phyloP scores from a whole-genome alignment of 2,888 invertebrate species.

The Branchipolynoe longqiensis region DNA sequence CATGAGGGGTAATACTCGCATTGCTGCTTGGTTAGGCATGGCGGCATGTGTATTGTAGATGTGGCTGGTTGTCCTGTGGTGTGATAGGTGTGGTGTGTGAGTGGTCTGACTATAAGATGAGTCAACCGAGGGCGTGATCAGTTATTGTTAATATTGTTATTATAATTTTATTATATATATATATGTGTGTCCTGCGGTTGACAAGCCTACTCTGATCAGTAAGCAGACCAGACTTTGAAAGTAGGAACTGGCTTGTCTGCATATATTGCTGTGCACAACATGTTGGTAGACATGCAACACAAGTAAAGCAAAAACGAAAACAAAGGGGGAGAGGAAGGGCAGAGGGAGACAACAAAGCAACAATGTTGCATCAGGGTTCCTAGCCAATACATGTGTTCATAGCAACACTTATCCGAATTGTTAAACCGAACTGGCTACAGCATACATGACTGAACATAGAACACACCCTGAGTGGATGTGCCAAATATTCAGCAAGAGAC shows the following conservation, averaged over 20 bases:
- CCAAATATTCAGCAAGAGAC: conserved; percentile 55
- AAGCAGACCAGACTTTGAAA: not conserved
- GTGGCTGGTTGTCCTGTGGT: conserved; percentile 1
- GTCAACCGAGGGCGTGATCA: not conserved
- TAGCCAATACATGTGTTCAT: conserved; percentile 11
- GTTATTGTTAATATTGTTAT: not conserved
- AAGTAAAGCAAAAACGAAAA: too few species aligned
- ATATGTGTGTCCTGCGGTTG: conserved; percentile 3
- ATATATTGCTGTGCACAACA: conserved; percentile 1
- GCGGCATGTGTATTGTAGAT: conserved; percentile 20
- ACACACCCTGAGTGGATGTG: conserved; percentile 40
- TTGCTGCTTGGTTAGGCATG: conserved; percentile 21
- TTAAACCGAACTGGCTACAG: conserved; percentile 24
- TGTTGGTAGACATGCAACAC: not conserved
- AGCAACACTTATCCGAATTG: conserved; percentile 11
- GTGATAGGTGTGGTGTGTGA: conserved; percentile 4
- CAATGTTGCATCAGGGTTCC: conserved; percentile 38
- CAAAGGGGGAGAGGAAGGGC: too few species aligned
- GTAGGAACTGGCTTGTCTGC: conserved; percentile 8
- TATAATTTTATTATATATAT: not conserved
- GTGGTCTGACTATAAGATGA: not conserved
- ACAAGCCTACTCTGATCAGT: too few species aligned
- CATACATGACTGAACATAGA: not conserved
- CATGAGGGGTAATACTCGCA: not conserved
- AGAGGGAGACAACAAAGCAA: too few species aligned